Evolutionary conservation across 2,113 vertebrate species (phyloP), one percentile per base, ranked within the genome.

Genomic region (Aramus guarauna): DNA sequence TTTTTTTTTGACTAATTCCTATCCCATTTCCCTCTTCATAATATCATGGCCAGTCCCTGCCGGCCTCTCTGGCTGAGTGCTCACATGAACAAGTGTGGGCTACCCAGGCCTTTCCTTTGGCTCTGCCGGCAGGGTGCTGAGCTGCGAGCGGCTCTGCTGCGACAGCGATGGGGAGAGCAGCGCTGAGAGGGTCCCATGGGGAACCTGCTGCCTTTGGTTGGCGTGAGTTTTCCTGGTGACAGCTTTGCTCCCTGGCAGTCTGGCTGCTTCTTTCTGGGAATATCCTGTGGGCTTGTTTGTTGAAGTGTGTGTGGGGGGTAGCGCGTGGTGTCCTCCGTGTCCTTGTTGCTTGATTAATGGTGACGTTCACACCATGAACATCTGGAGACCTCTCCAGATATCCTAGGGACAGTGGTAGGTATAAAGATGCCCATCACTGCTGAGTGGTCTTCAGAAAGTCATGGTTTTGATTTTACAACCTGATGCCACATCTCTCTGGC

Each of bases 281-380:
- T 43, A 43, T 45, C 48, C 36, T 2, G 1, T 27, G 15, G 37
- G 36, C 15, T 80, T 43, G 27, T 56, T 11, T 62, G 26, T 24
- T 36, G 50, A 21, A 29, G 36, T 0, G 16, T 14, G 43, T 43
- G 27, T 36, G 26, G 26, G 26, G 74, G 45, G 47, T 30, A 29
- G 60, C 1, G 1, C 0, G 0, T 15, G 32, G 47, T 50, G 59
- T 83, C 32, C 36, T 69, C 63, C 0, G 0, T 8, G 17, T 41
- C 22, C 39, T 55, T 71, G 66, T 84, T 2, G 3, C 20, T 73
- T 6, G 48, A 5, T 11, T 5, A 60, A 64, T 0, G 0, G 63
- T 47, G 59, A 36, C 0, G 0, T 45, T 77, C 3, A 1, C 59
- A 29, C 1, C 1, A 52, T 34, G 81, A 76, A 23, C 47, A 26